These are phyloP conservation scores for Simalia tracyae DNA, from an alignment of 2,797 vertebrate genomes.

Conservation along the genomic window DNA sequence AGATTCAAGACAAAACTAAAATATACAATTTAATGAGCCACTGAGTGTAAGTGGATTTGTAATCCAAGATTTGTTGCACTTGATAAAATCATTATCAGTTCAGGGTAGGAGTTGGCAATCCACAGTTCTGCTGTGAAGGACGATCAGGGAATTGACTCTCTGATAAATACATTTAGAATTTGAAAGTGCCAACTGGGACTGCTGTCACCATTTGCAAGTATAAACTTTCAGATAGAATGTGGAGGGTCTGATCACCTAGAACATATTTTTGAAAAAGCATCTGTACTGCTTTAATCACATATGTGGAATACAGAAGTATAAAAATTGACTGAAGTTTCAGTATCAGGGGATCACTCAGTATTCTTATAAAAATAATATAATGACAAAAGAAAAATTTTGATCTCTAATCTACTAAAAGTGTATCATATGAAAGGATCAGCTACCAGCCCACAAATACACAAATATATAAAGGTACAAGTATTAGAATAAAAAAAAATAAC, in stretches of 20 bases:
- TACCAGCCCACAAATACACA: too few relatives aligned
- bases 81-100: too few relatives aligned
- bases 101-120: not conserved
- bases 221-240: not conserved
- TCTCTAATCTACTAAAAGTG: too few relatives aligned
- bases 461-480: too few relatives aligned
- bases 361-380: too few relatives aligned
- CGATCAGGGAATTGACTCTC: not conserved
- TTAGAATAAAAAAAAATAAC: too few relatives aligned
- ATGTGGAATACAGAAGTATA: not conserved
- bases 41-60: too few relatives aligned
- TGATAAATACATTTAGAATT: not conserved
- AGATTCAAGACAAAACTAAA: not conserved
- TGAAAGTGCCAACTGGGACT: not conserved
- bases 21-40: not conserved
- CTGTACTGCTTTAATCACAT: not conserved
- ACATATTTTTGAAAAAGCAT: not conserved
- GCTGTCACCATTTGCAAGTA: not conserved
- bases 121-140: not conserved
- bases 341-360: too few relatives aligned
- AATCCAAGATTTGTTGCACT: too few relatives aligned
- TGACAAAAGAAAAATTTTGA: too few relatives aligned
- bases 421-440: too few relatives aligned
- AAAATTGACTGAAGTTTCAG: not conserved
- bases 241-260: not conserved